These are phyloP conservation scores for Mesembrinibis cayennensis DNA, from an alignment of 2,113 vertebrate species.

Conservation along the genomic window DNA sequence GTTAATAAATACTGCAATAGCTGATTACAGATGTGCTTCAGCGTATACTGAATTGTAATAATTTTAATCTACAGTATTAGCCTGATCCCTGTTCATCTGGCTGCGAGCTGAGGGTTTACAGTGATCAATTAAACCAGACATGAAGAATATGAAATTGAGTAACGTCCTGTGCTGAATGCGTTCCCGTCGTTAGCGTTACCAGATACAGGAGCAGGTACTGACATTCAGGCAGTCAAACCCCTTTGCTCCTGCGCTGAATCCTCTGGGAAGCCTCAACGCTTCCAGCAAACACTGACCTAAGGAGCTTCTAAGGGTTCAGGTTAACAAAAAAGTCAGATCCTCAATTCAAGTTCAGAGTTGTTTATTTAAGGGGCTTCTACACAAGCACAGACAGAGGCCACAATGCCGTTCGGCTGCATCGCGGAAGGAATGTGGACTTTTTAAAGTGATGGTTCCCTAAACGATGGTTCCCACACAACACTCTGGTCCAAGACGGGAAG, in stretches of 20 bases:
- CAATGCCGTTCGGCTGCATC: background rate
- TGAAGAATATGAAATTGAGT: background rate
- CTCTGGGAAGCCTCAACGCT: background rate
- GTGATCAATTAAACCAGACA: background rate
- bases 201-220: background rate
- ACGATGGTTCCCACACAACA: background rate
- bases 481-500: slow-evolving; percentile 59
- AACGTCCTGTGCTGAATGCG: rapidly evolving
- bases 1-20: background rate
- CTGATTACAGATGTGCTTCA: background rate
- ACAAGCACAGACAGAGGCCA: background rate
- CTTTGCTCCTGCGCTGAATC: background rate
- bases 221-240: background rate
- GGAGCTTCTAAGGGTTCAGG: background rate
- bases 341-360: background rate
- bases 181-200: background rate
- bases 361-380: slow-evolving; percentile 74
- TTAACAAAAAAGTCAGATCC: background rate
- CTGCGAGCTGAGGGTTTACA: background rate
- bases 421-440: slow-evolving; percentile 7
- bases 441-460: slow-evolving; percentile 18
- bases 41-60: background rate
- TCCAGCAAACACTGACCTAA: background rate
- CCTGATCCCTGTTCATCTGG: background rate
- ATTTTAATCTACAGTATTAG: background rate